Base-by-base conservation (phyloP, 2,797 vertebrate genomes). In the Pipistrellus nathusii region DNA sequence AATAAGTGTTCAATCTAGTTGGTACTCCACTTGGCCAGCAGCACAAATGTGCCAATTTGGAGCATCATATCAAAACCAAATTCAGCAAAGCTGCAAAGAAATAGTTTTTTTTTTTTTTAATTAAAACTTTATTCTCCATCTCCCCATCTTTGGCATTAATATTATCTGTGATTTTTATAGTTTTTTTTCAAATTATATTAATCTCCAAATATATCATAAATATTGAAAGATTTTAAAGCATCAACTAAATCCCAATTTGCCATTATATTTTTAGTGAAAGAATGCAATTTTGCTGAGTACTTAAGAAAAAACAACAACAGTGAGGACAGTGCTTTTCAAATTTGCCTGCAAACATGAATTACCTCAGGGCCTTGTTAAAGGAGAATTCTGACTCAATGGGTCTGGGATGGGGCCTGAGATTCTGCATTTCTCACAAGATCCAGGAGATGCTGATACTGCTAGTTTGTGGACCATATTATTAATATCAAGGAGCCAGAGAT, bases 221-320 rank as follows among this genome's bases (percentile, higher is more conserved):
- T 68, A 69, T 80, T 55, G 30, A 77, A 75, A 83, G 8, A 84
- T 81, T 89, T 80, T 53, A 44, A 94, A 87, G 38, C 23, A 75
- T 91, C 18, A 55, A 15, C 6, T 32, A 84, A 64, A 72, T 44
- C 38, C 4, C 48, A 78, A 48, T 86, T 93, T 89, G 27, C 18
- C 27, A 62, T 81, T 66, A 41, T 53, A 75, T 86, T 93, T 93
- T 84, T 55, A 89, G 72, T 72, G 27, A 90, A 76, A 84, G 72
- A 69, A 90, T 76, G 87, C 25, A 53, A 91, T 88, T 84, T 51
- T 77, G 73, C 17, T 73, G 48, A 93, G 5, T 41, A 25, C 12
- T 77, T 66, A 66, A 83, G 90, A 44, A 93, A 86, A 38, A 77
- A 77, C 59, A 69, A 48, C 57, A 27, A 68, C 11, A 53, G 53